Conservation (phyloP, 2,113 vertebrate genomes). For the Jaculus jaculus region DNA sequence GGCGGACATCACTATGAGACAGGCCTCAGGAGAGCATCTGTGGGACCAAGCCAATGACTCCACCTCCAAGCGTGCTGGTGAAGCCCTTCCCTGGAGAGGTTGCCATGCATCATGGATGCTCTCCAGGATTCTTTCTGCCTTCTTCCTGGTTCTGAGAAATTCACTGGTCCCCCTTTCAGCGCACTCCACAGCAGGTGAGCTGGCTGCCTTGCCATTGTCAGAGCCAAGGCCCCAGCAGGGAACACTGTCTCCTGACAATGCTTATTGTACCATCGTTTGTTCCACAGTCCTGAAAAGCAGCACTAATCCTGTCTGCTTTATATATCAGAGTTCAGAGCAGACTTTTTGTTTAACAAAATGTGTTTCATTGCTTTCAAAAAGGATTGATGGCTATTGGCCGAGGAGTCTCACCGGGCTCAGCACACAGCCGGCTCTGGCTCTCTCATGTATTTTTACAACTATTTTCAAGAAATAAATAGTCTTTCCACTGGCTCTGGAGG, state of each 20-base stretch:
- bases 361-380: conserved; percentile 7
- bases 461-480: conserved; percentile 67
- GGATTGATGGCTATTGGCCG: conserved; percentile 33
- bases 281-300: background rate
- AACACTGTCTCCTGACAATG: background rate
- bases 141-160: conserved; percentile 4
- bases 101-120: background rate
- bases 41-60: background rate
- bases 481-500: conserved; percentile 34
- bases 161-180: background rate
- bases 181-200: background rate
- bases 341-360: conserved; percentile 59
- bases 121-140: background rate
- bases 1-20: background rate
- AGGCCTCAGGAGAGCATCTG: background rate
- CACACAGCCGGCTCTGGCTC: background rate
- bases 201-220: background rate
- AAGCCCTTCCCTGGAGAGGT: background rate
- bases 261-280: background rate
- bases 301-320: conserved; percentile 40
- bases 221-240: background rate
- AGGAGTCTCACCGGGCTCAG: conserved; percentile 7
- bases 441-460: conserved; percentile 59
- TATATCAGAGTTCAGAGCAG: conserved; percentile 12
- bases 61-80: background rate